Evolutionary conservation across 2,113 vertebrate genomes (phyloP).

Genomic region (Caretta caretta): DNA sequence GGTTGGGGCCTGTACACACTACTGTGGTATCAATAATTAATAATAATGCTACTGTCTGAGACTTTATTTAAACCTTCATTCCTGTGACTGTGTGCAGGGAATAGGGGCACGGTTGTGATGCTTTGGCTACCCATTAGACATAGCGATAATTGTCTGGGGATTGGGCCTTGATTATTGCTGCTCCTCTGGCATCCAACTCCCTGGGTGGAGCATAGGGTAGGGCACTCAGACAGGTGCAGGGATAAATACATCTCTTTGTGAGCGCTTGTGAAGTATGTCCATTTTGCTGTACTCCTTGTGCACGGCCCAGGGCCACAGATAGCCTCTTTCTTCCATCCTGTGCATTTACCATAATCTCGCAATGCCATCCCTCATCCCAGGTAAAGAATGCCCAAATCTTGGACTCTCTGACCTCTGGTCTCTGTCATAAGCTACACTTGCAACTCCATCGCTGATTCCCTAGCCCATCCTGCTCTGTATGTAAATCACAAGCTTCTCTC

Average conservation of each 20-base stretch:
- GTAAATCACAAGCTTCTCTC: neutral
- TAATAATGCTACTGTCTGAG: neutral
- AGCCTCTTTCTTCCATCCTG: neutral
- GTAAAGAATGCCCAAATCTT: neutral
- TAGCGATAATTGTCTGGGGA: neutral
- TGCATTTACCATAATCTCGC: neutral
- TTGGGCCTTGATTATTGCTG: neutral
- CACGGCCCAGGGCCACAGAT: too few relatives aligned
- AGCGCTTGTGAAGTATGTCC: neutral
- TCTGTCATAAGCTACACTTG: neutral
- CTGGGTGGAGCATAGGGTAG: neutral
- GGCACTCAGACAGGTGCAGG: fast-evolving
- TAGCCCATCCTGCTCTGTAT: neutral
- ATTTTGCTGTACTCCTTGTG: neutral
- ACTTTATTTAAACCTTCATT: neutral
- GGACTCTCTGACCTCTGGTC: neutral
- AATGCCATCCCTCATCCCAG: neutral
- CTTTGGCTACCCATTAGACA: neutral
- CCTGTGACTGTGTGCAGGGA: neutral
- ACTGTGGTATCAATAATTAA: neutral
- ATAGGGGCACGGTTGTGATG: neutral
- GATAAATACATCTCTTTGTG: neutral
- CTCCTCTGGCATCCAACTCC: neutral
- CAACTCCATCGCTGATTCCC: neutral
- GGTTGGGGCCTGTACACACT: neutral